Conservation (phyloP, 2,888 invertebrate genomes). For the Amiota minor region DNA sequence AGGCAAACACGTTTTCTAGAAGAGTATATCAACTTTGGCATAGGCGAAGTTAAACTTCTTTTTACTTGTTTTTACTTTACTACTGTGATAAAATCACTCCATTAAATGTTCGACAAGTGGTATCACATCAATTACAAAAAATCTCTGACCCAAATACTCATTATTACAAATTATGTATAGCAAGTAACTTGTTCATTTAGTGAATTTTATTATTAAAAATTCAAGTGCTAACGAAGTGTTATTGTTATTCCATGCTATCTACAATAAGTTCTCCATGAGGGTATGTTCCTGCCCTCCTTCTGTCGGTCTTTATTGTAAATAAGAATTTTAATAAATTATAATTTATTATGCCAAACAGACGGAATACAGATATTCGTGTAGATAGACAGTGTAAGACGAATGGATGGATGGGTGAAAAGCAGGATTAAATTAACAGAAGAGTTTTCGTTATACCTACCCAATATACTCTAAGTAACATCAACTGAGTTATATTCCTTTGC, state of each 20-base stretch:
- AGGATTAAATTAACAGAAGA: too few relatives aligned
- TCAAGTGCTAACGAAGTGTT: constrained; percentile 55
- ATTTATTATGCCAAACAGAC: constrained; percentile 52
- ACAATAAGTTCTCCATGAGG: background rate
- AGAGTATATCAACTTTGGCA: too few relatives aligned
- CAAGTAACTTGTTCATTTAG: constrained; percentile 42
- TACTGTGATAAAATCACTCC: too few relatives aligned
- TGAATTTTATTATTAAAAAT: constrained; percentile 57
- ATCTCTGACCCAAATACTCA: constrained; percentile 35
- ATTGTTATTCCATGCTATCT: constrained; percentile 42
- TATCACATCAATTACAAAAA: constrained; percentile 28
- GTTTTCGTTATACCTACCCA: too few relatives aligned
- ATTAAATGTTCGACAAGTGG: constrained; percentile 13
- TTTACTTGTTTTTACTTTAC: constrained; percentile 1
- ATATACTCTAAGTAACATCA: too few relatives aligned
- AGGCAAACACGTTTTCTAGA: too few relatives aligned
- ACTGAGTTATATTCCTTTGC: too few relatives aligned
- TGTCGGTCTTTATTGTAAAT: constrained; percentile 45
- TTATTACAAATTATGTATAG: constrained; percentile 41
- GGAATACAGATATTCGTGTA: too few relatives aligned
- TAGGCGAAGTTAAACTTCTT: too few relatives aligned
- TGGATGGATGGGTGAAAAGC: too few relatives aligned
- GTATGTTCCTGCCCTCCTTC: too few relatives aligned
- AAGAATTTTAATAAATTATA: constrained; percentile 65
- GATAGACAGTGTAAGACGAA: too few relatives aligned